Base-by-base conservation (phyloP, 53 echinoderm and acorn worm species). In the Crossaster papposus region DNA sequence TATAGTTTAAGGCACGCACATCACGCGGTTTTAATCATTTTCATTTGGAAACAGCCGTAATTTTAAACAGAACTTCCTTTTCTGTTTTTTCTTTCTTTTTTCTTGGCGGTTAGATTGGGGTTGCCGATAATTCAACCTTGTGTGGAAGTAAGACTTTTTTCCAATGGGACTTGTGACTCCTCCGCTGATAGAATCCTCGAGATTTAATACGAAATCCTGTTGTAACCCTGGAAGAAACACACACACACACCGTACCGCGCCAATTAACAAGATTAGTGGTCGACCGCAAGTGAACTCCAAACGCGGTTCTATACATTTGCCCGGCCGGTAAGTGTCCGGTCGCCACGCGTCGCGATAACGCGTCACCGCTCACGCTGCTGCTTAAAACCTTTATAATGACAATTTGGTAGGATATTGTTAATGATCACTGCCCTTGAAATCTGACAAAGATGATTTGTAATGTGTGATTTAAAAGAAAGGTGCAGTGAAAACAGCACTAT, bases 361-460 rank as follows among this genome's bases (percentile, higher is more conserved):
- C n/a, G 68, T 68, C 68, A 68, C 68, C n/a, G 68, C 28, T 28
- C 44, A 23, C 28, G 22, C 68, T 28, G 68, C 28, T 11, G n/a
- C n/a, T n/a, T n/a, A 58, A 28, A 34, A 73, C 22, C 63, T 24
- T 36, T n/a, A 53, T 64, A 62, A 82, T 23, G 64, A 65, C 68
- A 37, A 15, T 64, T 68, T 51, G 13, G 22, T 9, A 10, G 20
- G 65, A 68, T 36, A 65, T 82, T 70, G 82, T 70, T 82, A 68
- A 82, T 82, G 68, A 82, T 82, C 44, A 82, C 36, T 82, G 82
- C 82, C 82, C 82, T 82, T 82, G 65, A 52, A 78, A 78, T 51
- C n/a, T 51, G 51, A 26, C 82, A 64, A 32, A 26, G 38, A 81
- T 62, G 34, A n/a, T 58, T 50, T 44, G 9, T 58, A 28, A 30